Evolutionary conservation across 2,797 vertebrate species (phyloP), one percentile per base, ranked within the genome.

Genomic region (Gambusia yucatana): DNA sequence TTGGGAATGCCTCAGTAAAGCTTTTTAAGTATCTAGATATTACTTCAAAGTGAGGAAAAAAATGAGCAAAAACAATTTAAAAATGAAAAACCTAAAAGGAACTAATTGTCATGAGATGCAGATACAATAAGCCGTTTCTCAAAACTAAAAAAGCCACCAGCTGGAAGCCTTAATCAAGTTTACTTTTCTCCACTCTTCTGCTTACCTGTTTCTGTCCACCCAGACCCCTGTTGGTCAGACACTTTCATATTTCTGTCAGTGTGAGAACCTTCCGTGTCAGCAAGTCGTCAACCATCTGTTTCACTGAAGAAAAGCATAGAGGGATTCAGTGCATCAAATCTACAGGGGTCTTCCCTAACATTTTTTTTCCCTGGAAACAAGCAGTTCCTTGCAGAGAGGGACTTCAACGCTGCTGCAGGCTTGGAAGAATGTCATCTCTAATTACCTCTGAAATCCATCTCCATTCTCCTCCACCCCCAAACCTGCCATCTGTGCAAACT

Each of bases 371-470:
- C 77, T 79, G 88, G 82, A 85, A 88, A 89, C 86, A 61, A 82
- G 85, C 84, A 74, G 82, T 82, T 85, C 83, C 78, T 83, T 73
- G 81, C 79, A 84, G 89, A 79, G 81, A 75, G 36, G 77, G 63
- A 86, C 86, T 93, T 94, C 93, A 89, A 94, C 91, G 91, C 89
- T 70, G 83, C 88, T 86, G 46, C 81, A 80, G 81, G 88, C 87
- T 89, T 84, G 72, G 81, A 85, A 89, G 86, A 92, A 92, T 85
- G 92, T 93, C 93, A 90, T 89, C 83, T 88, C 85, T 93, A 94
- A 95, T 94, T 93, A 92, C 90, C 78, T 86, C 80, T 83, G 84
- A 91, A 90, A 94, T 94, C 90, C 88, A 91, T 93, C 92, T 93
- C 82, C 20, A 20, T 77, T 52, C 47, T 30, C 70, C 43, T 10